Evolutionary conservation across 2,113 vertebrate species (phyloP), one percentile per base, ranked within the genome.

Genomic region (Brachirus orientalis): DNA sequence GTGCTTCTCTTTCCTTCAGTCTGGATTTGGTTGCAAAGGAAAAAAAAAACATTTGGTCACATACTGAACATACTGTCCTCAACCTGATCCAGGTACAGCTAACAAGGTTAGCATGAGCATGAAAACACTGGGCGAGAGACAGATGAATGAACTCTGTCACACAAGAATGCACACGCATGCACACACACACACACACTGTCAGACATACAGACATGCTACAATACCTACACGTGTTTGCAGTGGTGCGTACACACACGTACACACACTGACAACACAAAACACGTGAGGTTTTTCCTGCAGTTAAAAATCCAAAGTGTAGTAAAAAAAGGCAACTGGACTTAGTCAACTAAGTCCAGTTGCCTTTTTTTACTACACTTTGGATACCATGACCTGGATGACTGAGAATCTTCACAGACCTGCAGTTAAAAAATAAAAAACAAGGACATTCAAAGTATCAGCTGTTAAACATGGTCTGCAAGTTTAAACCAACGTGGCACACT

Each of bases 21-120:
- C 43, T 35, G 20, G 41, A 72, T 58, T 65, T 6, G 22, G 50
- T 69, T 77, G 36, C 41, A 58, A 35, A 22, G 28, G 28, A 6
- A 28, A 65, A n/a, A 79, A 75, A 61, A 36, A 77, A 56, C 55
- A 76, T 65, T 65, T 65, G 63, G 53, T 63, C 37, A 33, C 71
- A 79, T 70, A 43, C 37, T 58, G 74, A 82, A 77, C 79, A 78
- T 59, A 50, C 61, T 76, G 65, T 60, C 36, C 59, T 69, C 63
- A 69, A 59, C 61, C 67, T 62, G 55, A 76, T 74, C 57, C 43
- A 82, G 75, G 68, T 76, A 66, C 66, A 68, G 53, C 61, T 76
- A 74, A 78, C 69, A 64, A 60, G 62, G 76, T 74, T 83, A 79
- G 51, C 36, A 22, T 57, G 62, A 80, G 44, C 43, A 71, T n/a